A percentile compares a stretch with the other conserved stretches of the same genome.
Evolutionary conservation across 2,113 vertebrate genomes (phyloP).

Genomic region (Python bivittatus): DNA sequence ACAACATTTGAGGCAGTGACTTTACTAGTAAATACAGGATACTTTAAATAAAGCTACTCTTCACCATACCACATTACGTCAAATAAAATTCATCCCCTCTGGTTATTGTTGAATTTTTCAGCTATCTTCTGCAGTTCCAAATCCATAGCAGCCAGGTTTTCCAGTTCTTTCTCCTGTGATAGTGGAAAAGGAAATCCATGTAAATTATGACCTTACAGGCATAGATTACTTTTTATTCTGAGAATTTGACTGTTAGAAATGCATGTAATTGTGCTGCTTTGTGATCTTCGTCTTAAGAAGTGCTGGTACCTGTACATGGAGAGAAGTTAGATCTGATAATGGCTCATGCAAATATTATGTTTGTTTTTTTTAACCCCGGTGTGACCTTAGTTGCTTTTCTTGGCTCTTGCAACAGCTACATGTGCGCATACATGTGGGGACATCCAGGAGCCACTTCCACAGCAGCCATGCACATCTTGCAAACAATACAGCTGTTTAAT

Average conservation of each 20-base stretch:
- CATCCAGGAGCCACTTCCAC: not conserved
- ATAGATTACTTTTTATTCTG: not conserved
- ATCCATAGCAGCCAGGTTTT: slow-evolving; percentile 89
- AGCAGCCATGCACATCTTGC: too few species aligned
- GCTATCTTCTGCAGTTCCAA: slow-evolving; percentile 89
- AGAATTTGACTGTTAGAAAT: not conserved
- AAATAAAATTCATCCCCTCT: slow-evolving; percentile 63
- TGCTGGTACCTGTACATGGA: too few species aligned
- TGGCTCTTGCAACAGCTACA: not conserved
- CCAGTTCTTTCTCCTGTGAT: slow-evolving; percentile 84
- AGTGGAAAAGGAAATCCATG: not conserved
- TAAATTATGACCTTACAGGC: not conserved
- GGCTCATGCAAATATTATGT: not conserved
- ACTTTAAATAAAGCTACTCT: slow-evolving; percentile 24
- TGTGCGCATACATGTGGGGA: too few species aligned
- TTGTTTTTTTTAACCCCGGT: not conserved
- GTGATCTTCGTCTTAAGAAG: not conserved
- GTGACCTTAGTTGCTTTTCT: not conserved
- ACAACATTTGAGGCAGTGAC: slow-evolving; percentile 52
- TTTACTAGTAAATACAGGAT: slow-evolving; percentile 41
- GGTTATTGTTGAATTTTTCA: slow-evolving; percentile 80
- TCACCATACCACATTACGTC: not conserved
- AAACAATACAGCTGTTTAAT: too few species aligned
- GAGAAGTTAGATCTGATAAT: not conserved
- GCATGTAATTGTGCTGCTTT: not conserved